Base-by-base conservation (phyloP, 2,888 invertebrate genomes). In the Noctua comes region DNA sequence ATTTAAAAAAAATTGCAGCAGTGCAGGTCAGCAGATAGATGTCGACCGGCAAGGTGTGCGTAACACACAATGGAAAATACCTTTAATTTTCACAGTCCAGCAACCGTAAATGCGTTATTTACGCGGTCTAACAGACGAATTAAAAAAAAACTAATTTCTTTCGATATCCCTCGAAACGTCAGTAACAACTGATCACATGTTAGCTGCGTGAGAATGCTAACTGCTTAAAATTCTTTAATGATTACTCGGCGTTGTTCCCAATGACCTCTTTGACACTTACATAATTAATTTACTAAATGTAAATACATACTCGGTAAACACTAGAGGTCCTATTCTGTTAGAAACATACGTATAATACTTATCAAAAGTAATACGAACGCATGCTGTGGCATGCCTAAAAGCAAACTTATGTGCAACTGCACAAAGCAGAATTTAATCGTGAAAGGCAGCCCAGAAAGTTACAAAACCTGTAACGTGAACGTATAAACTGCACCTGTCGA, bases 191-290 rank as follows among this genome's bases (percentile, higher is more conserved):
- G 59, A 80, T 73, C 82, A 86, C 85, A 74, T 71, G 77, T 72
- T 79, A 71, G 27, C 36, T 74, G 76, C 83, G 79, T 88, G 81
- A 75, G 69, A 84, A 84, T 68, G 81, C 51, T 84, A 84, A 89
- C 86, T 87, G 76, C 74, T 88, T 87, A 76, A 86, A 84, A 88
- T 85, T 82, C 82, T 82, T 70, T 80, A 81, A 80, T 83, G 89
- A 93, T 91, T 92, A 93, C 92, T 78, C 88, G 88, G 83, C 94
- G 94, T 95, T 95, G 89, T 94, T 94, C 90, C 89, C 88, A 88
- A 73, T 93, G 94, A 95, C 96, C 95, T 94, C 83, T 92, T 93
- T 89, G 91, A 94, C 92, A 94, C 92, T 93, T 95, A 95, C 94
- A 95, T 95, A 94, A 94, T 94, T 93, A 93, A 93, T 92, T 88